phyloP scores from a whole-genome alignment of 2,797 vertebrate species.

The Peromyscus aztecus region DNA sequence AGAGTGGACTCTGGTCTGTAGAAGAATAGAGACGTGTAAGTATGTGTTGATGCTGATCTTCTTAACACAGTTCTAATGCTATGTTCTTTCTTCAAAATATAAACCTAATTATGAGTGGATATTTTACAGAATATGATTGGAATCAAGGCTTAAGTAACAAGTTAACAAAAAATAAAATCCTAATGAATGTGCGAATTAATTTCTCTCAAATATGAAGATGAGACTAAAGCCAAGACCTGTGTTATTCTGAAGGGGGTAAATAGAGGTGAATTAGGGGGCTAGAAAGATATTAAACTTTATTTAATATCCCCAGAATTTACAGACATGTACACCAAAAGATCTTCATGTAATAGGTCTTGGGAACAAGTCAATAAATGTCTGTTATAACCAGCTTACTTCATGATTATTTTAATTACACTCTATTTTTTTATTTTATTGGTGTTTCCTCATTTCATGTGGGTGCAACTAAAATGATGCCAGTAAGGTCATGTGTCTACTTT shows the following conservation, averaged over 20 bases:
- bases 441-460: background rate
- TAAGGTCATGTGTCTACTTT: background rate
- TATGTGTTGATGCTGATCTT: background rate
- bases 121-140: background rate
- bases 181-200: background rate
- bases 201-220: background rate
- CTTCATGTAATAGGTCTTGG: background rate
- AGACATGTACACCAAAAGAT: constrained; percentile 19
- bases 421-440: constrained; percentile 42
- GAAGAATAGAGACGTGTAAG: background rate
- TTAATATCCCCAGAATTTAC: background rate
- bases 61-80: background rate
- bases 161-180: background rate
- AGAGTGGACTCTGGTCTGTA: background rate
- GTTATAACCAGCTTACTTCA: background rate
- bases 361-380: constrained; percentile 21
- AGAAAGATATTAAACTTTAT: background rate
- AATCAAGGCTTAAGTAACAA: background rate
- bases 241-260: background rate
- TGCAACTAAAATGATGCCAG: constrained; percentile 15
- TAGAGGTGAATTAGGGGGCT: background rate
- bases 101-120: background rate
- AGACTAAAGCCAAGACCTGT: background rate
- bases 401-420: background rate
- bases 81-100: background rate